phyloP scores from a whole-genome alignment of 1,140 invertebrate genomes.

The Drosophila arawakana region DNA sequence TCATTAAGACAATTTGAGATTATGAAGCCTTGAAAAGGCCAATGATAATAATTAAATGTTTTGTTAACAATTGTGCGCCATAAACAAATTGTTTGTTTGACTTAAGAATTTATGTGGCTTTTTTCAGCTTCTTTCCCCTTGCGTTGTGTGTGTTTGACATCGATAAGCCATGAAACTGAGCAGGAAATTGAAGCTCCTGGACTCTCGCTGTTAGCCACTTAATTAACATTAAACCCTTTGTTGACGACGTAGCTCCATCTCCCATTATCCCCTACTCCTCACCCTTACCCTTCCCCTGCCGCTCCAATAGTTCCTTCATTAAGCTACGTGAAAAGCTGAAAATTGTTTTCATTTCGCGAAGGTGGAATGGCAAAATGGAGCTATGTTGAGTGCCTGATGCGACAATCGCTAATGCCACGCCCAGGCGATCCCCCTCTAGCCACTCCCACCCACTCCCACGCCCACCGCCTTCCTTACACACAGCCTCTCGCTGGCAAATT shows the following conservation, averaged over 20 bases:
- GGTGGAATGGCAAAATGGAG: constrained; percentile 28
- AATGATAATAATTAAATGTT: constrained; percentile 23
- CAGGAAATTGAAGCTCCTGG: neutral
- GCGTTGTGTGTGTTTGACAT: constrained; percentile 5
- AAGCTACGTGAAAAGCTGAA: constrained; percentile 45
- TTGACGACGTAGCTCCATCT: neutral
- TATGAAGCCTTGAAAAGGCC: constrained; percentile 7
- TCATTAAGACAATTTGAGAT: constrained; percentile 10
- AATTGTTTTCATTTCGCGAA: constrained; percentile 56
- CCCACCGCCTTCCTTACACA: constrained; percentile 6
- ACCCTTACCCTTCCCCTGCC: neutral
- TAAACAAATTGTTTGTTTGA: neutral
- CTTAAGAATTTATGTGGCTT: constrained; percentile 8
- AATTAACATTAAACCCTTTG: constrained; percentile 69
- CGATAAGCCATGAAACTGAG: neutral
- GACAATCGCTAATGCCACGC: constrained; percentile 27
- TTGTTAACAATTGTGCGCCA: neutral
- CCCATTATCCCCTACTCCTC: neutral
- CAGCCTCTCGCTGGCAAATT: constrained; percentile 50
- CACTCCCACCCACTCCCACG: neutral
- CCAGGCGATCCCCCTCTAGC: neutral
- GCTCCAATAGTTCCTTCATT: neutral
- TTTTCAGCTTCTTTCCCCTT: too few species aligned
- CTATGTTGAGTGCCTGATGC: constrained; percentile 27
- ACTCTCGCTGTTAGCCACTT: constrained; percentile 43